Percentiles rank a stretch among this genome's conserved stretches.
phyloP scores from a whole-genome alignment of 1,140 invertebrate species.

The Bombus sibiricus region DNA sequence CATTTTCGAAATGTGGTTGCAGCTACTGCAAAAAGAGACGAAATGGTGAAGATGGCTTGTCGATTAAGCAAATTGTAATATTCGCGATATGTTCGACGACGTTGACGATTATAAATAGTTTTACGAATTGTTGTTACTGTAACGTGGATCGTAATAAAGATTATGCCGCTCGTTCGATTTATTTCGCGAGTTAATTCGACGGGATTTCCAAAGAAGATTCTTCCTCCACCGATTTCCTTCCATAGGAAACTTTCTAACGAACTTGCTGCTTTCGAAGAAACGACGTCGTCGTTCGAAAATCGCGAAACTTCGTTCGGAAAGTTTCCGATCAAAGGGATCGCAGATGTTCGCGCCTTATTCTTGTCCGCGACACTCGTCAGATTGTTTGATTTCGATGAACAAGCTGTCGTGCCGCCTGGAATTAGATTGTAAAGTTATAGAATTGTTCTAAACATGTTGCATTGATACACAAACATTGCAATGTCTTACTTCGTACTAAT shows the following conservation, averaged over 20 bases:
- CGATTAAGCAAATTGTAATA: not conserved
- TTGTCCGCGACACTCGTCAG: not conserved
- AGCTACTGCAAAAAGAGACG: not conserved
- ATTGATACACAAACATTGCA: not conserved
- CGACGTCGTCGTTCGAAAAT: slow-evolving; percentile 28
- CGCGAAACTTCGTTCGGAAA: slow-evolving; percentile 18
- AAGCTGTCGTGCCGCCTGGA: no score
- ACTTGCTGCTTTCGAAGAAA: slow-evolving; percentile 27
- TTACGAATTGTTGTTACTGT: not conserved
- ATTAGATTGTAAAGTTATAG: not conserved
- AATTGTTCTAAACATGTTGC: not conserved
- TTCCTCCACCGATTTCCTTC: not conserved
- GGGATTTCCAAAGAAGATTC: not conserved
- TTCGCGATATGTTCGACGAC: not conserved
- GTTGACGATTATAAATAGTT: slow-evolving; percentile 1
- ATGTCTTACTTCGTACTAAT: no score
- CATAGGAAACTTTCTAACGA: slow-evolving; percentile 49
- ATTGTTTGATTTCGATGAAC: not conserved
- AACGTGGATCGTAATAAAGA: slow-evolving; percentile 15
- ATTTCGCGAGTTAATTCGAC: slow-evolving; percentile 29
- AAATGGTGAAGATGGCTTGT: not conserved
- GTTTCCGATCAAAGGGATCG: slow-evolving; percentile 22
- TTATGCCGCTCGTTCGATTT: not conserved
- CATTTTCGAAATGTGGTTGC: not conserved
- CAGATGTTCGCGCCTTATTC: slow-evolving; percentile 6